Conservation (phyloP, 2,113 vertebrate genomes). For the Prinia subflava region DNA sequence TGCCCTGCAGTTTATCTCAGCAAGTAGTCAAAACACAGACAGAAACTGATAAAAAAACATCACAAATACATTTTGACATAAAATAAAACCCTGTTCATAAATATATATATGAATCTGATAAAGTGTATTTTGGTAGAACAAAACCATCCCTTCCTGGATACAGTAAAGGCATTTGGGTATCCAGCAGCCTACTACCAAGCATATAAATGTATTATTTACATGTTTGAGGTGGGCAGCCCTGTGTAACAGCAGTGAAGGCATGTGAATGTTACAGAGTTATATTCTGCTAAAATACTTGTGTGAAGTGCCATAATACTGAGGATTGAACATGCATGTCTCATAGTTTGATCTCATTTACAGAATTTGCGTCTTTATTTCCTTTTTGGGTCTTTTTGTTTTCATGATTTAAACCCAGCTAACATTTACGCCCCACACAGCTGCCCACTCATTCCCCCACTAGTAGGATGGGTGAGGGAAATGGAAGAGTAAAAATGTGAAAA, state of each 20-base stretch:
- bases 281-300: neutral
- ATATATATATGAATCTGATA: neutral
- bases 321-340: neutral
- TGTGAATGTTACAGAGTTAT: neutral
- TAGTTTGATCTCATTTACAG: neutral
- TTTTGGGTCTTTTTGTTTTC: neutral
- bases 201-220: neutral
- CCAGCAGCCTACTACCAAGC: neutral
- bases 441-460: rapidly evolving
- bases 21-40: neutral
- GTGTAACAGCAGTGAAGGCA: neutral
- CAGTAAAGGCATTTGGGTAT: neutral
- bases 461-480: neutral
- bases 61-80: neutral
- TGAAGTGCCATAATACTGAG: neutral
- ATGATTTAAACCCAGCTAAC: neutral
- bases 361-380: neutral
- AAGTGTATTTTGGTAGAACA: neutral
- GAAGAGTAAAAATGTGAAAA: neutral
- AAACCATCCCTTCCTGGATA: neutral
- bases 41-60: neutral
- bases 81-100: neutral
- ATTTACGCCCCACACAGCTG: neutral
- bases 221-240: rapidly evolving
- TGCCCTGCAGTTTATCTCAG: neutral